phyloP scores from a whole-genome alignment of 2,113 vertebrate species.

The Lipophrys pholis region DNA sequence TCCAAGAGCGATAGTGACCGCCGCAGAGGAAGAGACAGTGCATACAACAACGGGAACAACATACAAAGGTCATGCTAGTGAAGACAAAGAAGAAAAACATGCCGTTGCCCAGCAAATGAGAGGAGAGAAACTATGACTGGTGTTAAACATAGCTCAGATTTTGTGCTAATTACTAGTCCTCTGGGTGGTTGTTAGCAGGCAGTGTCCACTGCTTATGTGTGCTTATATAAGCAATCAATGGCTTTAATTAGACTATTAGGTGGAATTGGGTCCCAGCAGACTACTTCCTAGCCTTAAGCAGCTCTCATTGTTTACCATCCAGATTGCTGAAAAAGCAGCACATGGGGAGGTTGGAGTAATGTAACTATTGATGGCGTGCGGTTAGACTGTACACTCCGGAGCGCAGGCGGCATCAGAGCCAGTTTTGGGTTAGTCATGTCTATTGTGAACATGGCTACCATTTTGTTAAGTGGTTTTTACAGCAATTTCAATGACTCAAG shows the following conservation, averaged over 20 bases:
- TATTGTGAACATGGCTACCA: neutral
- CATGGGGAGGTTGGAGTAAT: constrained; percentile 27
- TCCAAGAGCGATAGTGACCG: constrained; percentile 28
- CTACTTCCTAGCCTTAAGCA: constrained; percentile 28
- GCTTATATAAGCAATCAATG: constrained; percentile 76
- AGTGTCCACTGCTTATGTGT: constrained; percentile 68
- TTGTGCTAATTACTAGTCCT: constrained; percentile 64
- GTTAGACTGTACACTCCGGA: neutral
- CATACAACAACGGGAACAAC: constrained; percentile 5
- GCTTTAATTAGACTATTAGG: constrained; percentile 78
- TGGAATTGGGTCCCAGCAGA: constrained; percentile 62
- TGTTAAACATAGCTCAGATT: constrained; percentile 47
- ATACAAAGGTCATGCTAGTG: constrained; percentile 49
- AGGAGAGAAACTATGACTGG: constrained; percentile 34
- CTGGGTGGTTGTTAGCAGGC: constrained; percentile 59
- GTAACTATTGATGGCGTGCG: constrained; percentile 23
- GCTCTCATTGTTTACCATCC: constrained; percentile 60
- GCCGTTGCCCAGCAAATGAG: constrained; percentile 18
- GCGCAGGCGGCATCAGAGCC: neutral
- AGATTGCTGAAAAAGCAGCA: constrained; percentile 47
- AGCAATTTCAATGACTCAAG: neutral
- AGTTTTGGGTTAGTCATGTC: neutral
- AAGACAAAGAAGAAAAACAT: constrained; percentile 23
- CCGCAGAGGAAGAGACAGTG: constrained; percentile 8
- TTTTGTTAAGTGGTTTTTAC: neutral